Evolutionary conservation across 2,888 invertebrate species (phyloP).

Genomic region (Bombyx huttoni): DNA sequence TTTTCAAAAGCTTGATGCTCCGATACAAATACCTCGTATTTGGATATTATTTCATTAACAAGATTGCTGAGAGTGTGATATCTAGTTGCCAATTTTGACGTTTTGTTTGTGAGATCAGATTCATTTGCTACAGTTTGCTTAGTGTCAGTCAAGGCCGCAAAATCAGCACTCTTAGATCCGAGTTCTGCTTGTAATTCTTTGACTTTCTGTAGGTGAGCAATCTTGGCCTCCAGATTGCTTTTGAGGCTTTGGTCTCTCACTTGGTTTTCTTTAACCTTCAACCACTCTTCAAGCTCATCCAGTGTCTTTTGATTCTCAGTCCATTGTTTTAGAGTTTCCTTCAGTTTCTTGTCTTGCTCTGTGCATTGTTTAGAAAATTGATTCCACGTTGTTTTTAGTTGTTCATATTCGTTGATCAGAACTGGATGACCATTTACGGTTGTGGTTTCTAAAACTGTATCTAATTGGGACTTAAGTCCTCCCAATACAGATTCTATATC

Average conservation of each 20-base stretch:
- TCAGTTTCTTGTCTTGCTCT: conserved; percentile 79
- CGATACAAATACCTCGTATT: conserved; percentile 86
- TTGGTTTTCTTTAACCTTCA: conserved; percentile 86
- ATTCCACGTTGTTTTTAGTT: conserved; percentile 81
- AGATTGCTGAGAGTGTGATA: conserved; percentile 87
- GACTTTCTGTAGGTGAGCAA: conserved; percentile 82
- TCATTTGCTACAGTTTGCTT: conserved; percentile 82
- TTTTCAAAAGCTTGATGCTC: conserved; percentile 88
- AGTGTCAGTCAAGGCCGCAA: conserved; percentile 77
- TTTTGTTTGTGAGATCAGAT: conserved; percentile 79
- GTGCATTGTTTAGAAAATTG: conserved; percentile 80
- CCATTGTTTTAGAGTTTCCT: conserved; percentile 84
- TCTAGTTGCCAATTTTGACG: conserved; percentile 84
- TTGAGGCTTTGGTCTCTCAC: conserved; percentile 92
- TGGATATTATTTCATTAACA: conserved; percentile 85
- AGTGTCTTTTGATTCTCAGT: conserved; percentile 84
- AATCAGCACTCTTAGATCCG: conserved; percentile 75
- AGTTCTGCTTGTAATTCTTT: conserved; percentile 81
- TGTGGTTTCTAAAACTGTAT: conserved; percentile 82
- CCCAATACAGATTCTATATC: conserved; percentile 81
- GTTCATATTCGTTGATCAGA: conserved; percentile 80
- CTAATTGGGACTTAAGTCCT: conserved; percentile 79
- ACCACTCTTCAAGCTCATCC: conserved; percentile 86
- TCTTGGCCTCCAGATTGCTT: conserved; percentile 87
- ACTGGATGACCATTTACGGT: conserved; percentile 82